Base-by-base conservation (phyloP, 2,888 invertebrate species). In the Dolomedes plantarius region DNA sequence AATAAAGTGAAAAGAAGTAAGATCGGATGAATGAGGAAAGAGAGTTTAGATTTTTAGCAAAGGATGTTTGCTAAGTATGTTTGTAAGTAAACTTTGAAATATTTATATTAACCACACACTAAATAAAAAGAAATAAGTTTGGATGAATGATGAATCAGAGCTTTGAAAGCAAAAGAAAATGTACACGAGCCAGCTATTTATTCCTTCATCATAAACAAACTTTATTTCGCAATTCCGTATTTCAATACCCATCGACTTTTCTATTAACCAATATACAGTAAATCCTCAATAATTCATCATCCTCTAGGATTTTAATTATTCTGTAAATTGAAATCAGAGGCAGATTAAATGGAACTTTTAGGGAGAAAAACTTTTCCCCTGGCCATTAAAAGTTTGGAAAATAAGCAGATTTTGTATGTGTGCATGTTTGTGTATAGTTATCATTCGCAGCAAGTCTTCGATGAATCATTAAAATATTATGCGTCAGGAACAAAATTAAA, bases 291-390 rank as follows among this genome's bases (percentile, higher is more conserved):
- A 46, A 46, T 46, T 46, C 41, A 46, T 46, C 16, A 9, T 16
- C 16, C 41, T 46, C 41, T 16, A 16, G 41, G 41, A 46, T 46
- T 46, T 46, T 46, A 46, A 46, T 46, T 46, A 46, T 46, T 16
- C 6, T 13, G 16, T 46, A 46, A 46, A 46, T 46, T 46, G 41
- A 46, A 46, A 46, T 46, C 41, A 46, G 41, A 9, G 41, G 41
- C 41, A 46, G 41, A 46, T 46, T 46, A 46, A 46, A 46, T 46
- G 41, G 41, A 46, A 46, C 41, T 46, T 46, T 46, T 46, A 46
- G 9, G 41, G 16, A 46, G 41, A 46, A 46, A 46, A 46, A 46
- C 41, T 46, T 46, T 46, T 46, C 41, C 41, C 16, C 13, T 2
- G 16, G 16, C 41, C 16, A 46, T 46, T 46, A 46, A 46, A 46